Evolutionary conservation across 2,113 vertebrate species (phyloP).

Genomic region (Sinocyclocheilus maitianheensis): DNA sequence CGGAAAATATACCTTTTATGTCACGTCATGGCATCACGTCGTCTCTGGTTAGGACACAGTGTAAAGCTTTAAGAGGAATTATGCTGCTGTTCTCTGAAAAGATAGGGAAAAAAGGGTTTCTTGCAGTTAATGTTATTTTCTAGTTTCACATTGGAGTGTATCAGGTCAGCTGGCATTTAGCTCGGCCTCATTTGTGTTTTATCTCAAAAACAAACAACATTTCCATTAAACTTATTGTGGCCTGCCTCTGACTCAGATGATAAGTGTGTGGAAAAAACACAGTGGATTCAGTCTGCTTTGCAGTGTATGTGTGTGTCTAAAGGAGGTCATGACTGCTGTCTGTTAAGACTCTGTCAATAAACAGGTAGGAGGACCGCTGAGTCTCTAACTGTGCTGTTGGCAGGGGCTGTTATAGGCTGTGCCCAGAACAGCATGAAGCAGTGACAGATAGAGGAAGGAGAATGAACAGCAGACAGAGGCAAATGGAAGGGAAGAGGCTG

Average conservation of each 20-base stretch:
- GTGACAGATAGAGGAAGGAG: neutral
- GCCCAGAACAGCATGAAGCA: slow-evolving; percentile 34
- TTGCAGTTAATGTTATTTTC: slow-evolving; percentile 1
- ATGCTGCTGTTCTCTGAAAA: neutral
- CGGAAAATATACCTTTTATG: neutral
- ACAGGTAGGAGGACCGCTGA: slow-evolving; percentile 39
- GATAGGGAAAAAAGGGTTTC: neutral
- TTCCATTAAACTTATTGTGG: slow-evolving; percentile 3
- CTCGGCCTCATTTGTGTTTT: neutral
- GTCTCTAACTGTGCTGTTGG: slow-evolving; percentile 45
- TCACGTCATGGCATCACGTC: neutral
- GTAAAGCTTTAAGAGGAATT: neutral
- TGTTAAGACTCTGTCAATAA: slow-evolving; percentile 42
- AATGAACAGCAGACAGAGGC: slow-evolving; percentile 24
- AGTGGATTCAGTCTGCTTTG: neutral
- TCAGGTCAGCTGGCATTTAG: neutral
- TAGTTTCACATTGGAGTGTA: slow-evolving; percentile 10
- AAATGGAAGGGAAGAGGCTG: slow-evolving; percentile 50
- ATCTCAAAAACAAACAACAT: neutral
- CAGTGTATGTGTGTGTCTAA: slow-evolving; percentile 1
- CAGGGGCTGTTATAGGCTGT: slow-evolving; percentile 43
- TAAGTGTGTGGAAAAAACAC: slow-evolving; percentile 17
- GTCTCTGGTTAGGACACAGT: neutral
- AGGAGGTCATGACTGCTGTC: slow-evolving; percentile 44
- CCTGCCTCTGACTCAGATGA: neutral